These are phyloP conservation scores for Dicyrtomina minuta DNA, from an alignment of 2,888 invertebrate genomes.

Conservation along the genomic window DNA sequence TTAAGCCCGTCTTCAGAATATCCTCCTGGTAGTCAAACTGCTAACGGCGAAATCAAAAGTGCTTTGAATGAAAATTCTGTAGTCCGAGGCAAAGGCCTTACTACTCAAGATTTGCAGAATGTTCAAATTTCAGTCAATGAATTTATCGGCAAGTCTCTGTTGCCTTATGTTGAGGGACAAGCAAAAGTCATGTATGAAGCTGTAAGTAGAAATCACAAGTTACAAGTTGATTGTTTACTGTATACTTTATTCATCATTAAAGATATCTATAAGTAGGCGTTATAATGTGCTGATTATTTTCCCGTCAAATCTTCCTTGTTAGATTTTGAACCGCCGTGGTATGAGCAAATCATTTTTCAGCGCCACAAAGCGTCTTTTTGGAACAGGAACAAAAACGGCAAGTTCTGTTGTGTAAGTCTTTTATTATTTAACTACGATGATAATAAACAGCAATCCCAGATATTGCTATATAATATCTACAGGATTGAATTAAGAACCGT, in stretches of 20 bases:
- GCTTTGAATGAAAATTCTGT: constrained; percentile 28
- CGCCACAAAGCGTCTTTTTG: constrained; percentile 94
- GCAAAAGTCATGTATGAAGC: constrained; percentile 74
- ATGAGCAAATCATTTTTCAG: constrained; percentile 89
- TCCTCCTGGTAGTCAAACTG: constrained; percentile 28
- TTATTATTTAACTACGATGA: neutral
- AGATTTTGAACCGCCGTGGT: constrained; percentile 72
- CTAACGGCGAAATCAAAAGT: constrained; percentile 34
- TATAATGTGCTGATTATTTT: constrained; percentile 33
- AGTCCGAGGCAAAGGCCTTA: constrained; percentile 75
- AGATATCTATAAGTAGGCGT: constrained; percentile 10
- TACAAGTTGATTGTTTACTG: constrained; percentile 3
- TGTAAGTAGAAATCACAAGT: neutral
- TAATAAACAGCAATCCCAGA: neutral
- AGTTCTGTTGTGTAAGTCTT: constrained; percentile 74
- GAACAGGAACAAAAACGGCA: constrained; percentile 57
- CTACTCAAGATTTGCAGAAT: constrained; percentile 79
- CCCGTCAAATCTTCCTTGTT: constrained; percentile 51
- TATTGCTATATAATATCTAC: neutral
- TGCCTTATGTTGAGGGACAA: constrained; percentile 90
- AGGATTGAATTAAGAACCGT: neutral
- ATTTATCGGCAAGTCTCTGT: constrained; percentile 78
- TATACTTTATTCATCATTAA: neutral
- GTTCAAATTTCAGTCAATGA: constrained; percentile 82
- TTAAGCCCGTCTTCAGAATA: constrained; percentile 48